These are phyloP conservation scores for Pomatorhinus ruficollis DNA, from an alignment of 2,113 vertebrate genomes.

Conservation along the genomic window DNA sequence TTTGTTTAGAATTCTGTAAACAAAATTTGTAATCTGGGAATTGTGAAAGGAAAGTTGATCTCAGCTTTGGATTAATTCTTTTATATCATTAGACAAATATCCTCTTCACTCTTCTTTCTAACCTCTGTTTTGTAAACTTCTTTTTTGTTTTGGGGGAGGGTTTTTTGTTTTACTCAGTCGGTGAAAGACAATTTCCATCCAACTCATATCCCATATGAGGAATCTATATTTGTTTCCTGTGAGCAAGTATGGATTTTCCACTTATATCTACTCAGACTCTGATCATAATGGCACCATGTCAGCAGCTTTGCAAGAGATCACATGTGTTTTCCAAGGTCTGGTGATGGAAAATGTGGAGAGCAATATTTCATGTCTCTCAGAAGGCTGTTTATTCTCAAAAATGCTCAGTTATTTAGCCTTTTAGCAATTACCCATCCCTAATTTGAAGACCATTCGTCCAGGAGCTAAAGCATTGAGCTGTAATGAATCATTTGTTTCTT, in stretches of 20 bases:
- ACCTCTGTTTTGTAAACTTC: background rate
- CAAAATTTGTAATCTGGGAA: background rate
- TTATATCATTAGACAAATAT: background rate
- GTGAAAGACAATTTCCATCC: slow-evolving; percentile 64
- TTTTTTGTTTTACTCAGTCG: background rate
- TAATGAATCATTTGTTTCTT: slow-evolving; percentile 73
- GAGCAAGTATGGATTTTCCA: slow-evolving; percentile 71
- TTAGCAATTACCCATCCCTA: slow-evolving; percentile 68
- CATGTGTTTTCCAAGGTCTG: slow-evolving; percentile 65
- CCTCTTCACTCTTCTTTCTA: background rate
- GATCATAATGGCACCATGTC: slow-evolving; percentile 31
- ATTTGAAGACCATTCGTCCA: slow-evolving; percentile 62
- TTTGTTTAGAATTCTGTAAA: background rate
- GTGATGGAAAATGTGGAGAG: slow-evolving; percentile 66
- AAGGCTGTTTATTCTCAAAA: slow-evolving; percentile 76
- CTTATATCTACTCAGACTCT: slow-evolving; percentile 51
- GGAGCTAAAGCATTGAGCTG: slow-evolving; percentile 50
- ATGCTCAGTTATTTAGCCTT: slow-evolving; percentile 65
- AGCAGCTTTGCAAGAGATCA: slow-evolving; percentile 22
- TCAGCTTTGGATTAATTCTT: background rate
- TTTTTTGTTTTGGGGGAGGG: accelerated
- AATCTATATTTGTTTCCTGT: slow-evolving; percentile 72
- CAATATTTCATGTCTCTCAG: slow-evolving; percentile 57
- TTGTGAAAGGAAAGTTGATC: background rate
- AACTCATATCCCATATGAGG: slow-evolving; percentile 48